Percentiles rank a stretch among this genome's conserved stretches.
These are phyloP conservation scores for Villa cingulata DNA, from an alignment of 2,888 invertebrate genomes.

Conservation along the genomic window DNA sequence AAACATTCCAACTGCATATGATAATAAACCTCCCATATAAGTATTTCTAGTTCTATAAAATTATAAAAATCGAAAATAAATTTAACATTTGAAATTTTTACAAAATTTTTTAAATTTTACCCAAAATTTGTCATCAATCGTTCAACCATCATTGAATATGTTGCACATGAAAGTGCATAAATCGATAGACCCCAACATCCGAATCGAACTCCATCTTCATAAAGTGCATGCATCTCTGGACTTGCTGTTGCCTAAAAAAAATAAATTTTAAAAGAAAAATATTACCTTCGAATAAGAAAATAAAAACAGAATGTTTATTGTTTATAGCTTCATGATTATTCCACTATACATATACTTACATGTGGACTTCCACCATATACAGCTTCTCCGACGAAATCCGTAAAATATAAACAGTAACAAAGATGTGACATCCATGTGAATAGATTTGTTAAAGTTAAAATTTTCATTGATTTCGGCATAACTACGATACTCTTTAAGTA, in stretches of 20 bases:
- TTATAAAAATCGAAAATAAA: neutral
- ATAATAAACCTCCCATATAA: slow-evolving; percentile 31
- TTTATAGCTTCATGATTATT: no score
- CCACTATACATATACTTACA: no score
- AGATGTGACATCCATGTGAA: slow-evolving; percentile 54
- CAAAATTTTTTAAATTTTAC: no score
- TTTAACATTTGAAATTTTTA: no score
- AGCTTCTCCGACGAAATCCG: slow-evolving; percentile 51
- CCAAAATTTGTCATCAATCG: slow-evolving; percentile 31
- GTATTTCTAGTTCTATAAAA: slow-evolving; percentile 24
- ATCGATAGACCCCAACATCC: slow-evolving; percentile 37
- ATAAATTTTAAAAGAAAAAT: neutral
- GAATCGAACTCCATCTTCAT: slow-evolving; percentile 34
- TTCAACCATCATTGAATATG: slow-evolving; percentile 33
- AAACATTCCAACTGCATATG: slow-evolving; percentile 34
- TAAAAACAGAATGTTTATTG: no score
- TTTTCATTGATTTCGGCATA: slow-evolving; percentile 44
- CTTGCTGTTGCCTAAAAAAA: slow-evolving; percentile 20
- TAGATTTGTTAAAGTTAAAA: slow-evolving; percentile 47
- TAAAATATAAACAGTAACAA: slow-evolving; percentile 53
- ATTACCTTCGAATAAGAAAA: neutral
- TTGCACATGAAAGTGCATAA: slow-evolving; percentile 35
- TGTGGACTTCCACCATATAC: slow-evolving; percentile 43
- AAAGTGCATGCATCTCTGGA: slow-evolving; percentile 21
- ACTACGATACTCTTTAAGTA: slow-evolving; percentile 42